A percentile compares a stretch with the other conserved stretches of the same genome.
These are phyloP conservation scores for Chrysolina americana DNA, from an alignment of 2,888 invertebrate species.

Conservation along the genomic window DNA sequence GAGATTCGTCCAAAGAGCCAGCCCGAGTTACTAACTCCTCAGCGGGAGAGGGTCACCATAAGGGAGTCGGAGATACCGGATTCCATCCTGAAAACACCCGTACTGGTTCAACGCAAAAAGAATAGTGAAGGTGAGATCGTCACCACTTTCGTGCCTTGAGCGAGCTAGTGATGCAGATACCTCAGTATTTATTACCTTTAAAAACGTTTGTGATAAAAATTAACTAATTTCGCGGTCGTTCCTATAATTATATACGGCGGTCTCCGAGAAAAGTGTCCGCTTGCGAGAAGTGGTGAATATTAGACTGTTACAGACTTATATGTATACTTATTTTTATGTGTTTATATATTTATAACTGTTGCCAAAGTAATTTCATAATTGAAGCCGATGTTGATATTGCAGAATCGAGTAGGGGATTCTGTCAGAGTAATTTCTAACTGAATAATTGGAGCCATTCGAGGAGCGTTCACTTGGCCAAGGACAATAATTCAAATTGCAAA, in stretches of 20 bases:
- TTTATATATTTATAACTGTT: conserved; percentile 56
- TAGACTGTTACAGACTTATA: conserved; percentile 53
- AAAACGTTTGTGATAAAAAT: conserved; percentile 62
- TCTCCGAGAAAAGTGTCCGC: conserved; percentile 27
- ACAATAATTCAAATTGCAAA: background rate
- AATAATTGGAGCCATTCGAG: background rate
- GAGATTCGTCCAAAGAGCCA: conserved; percentile 56
- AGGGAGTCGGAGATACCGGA: conserved; percentile 83
- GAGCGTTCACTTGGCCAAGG: background rate
- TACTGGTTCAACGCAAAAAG: conserved; percentile 83
- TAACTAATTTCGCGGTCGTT: conserved; percentile 64
- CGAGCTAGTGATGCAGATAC: conserved; percentile 57
- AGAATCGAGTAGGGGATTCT: conserved; percentile 14
- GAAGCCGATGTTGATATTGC: conserved; percentile 33
- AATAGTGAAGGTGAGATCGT: conserved; percentile 85
- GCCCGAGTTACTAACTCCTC: conserved; percentile 70
- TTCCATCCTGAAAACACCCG: conserved; percentile 82
- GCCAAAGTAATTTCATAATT: conserved; percentile 57
- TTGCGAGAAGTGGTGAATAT: conserved; percentile 35
- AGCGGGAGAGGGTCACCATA: conserved; percentile 84
- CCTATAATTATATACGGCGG: conserved; percentile 49
- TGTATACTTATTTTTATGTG: conserved; percentile 54
- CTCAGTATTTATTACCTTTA: conserved; percentile 64
- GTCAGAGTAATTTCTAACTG: background rate
- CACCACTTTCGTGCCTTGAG: conserved; percentile 70